Conservation (phyloP, 2,113 vertebrate species). For the Cavia porcellus region DNA sequence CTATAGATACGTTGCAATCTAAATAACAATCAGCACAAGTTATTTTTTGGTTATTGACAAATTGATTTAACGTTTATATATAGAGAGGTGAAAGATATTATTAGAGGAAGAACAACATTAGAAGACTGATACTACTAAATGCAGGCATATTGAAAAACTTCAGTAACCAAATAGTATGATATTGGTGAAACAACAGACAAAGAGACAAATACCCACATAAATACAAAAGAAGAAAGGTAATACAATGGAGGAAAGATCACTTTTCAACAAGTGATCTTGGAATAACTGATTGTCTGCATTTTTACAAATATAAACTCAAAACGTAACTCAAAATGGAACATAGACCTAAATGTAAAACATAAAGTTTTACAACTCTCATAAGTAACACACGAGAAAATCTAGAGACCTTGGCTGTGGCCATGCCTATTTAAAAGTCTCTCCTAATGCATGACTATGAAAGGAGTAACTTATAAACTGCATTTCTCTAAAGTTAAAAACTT, state of each 20-base stretch:
- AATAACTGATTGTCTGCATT: neutral
- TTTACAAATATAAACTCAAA: neutral
- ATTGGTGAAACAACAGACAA: neutral
- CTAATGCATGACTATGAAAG: neutral
- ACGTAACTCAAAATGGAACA: neutral
- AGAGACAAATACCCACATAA: neutral
- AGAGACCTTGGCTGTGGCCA: neutral
- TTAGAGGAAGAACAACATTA: neutral
- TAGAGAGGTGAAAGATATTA: neutral
- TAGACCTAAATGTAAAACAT: neutral
- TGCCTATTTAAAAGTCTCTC: neutral
- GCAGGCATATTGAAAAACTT: neutral
- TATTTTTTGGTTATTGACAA: neutral
- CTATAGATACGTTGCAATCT: neutral
- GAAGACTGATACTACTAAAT: neutral
- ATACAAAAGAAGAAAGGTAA: neutral
- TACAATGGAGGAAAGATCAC: neutral
- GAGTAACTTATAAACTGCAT: neutral
- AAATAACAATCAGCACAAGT: neutral
- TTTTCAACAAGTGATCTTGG: neutral
- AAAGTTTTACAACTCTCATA: neutral
- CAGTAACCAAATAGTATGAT: neutral
- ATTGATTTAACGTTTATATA: neutral
- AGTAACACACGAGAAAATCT: neutral
- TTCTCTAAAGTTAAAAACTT: neutral